Base-by-base conservation (phyloP, 2,797 vertebrate species). In the Hoplostethus mediterraneus region DNA sequence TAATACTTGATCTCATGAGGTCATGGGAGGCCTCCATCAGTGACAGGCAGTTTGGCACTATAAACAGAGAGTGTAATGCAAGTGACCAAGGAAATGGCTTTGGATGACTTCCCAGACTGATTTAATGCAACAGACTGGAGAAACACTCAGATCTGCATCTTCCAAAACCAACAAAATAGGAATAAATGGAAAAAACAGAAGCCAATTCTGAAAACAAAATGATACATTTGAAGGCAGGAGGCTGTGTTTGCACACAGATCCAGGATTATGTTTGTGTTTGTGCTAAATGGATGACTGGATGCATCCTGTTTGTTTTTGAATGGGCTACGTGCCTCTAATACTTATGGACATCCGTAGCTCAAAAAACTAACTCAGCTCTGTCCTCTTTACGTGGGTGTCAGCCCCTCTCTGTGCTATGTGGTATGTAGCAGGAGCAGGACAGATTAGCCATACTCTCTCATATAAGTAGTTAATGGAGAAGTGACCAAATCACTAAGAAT, bases 51-150 rank as follows among this genome's bases (percentile, higher is more conserved):
- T 59, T 76, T 79, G 88, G 82, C 71, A 48, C 62, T 51, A 3
- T 28, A 60, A 77, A 79, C 61, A 54, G 42, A 69, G 77, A 82
- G 57, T 63, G 67, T 66, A 74, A 78, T 56, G 58, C 11, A 70
- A 73, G 69, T 6, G 40, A 81, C 69, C 67, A 60, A 75, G 79
- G 71, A 85, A 87, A 88, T 80, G 66, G 76, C 69, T 82, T 81
- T 88, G 87, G 79, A 79, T 68, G 53, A 25, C 14, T 82, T 85
- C 80, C 82, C 83, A 83, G 80, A 69, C 52, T 38, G 36, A 73
- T 67, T 77, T 76, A 72, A 74, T 79, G 53, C 64, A 62, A 31
- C n/a, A 31, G 66, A 76, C 53, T 58, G 54, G 71, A 51, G 59
- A 40, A 21, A 64, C 31, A 51, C 31, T 45, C 56, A 53, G 38